Percentiles rank a stretch among this genome's conserved stretches.
Evolutionary conservation across 2,113 vertebrate genomes (phyloP).

Genomic region (Equus quagga): DNA sequence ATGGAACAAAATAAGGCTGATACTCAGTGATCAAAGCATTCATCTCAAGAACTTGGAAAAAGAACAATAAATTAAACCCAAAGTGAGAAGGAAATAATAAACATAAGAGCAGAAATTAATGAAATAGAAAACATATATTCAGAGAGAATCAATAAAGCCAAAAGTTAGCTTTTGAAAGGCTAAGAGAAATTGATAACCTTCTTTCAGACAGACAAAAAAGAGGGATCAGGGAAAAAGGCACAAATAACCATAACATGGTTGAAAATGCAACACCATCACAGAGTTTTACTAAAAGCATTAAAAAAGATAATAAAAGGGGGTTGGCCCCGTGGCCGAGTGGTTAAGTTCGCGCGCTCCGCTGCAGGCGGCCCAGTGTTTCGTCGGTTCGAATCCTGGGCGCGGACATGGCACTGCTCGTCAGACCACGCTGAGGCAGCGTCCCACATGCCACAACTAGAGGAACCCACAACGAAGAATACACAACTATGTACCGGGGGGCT

Average conservation of each 20-base stretch:
- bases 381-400: too few species aligned
- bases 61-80: constrained; percentile 15
- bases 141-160: neutral
- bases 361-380: too few species aligned
- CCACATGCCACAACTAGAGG: too few species aligned
- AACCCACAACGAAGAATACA: too few species aligned
- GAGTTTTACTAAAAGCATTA: neutral
- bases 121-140: neutral
- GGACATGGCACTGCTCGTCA: too few species aligned
- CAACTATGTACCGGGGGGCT: too few species aligned
- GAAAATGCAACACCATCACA: neutral
- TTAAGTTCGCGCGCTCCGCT: too few species aligned
- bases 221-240: neutral
- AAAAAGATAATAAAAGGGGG: neutral
- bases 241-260: neutral
- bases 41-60: neutral
- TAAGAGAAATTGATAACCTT: neutral
- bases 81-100: neutral
- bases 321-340: too few species aligned
- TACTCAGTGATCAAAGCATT: neutral
- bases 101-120: neutral
- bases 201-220: neutral
- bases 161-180: constrained; percentile 12
- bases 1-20: neutral
- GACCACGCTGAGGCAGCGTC: too few species aligned